Evolutionary conservation across 2,113 vertebrate species (phyloP).

Genomic region (Lethenteron camtschaticum): DNA sequence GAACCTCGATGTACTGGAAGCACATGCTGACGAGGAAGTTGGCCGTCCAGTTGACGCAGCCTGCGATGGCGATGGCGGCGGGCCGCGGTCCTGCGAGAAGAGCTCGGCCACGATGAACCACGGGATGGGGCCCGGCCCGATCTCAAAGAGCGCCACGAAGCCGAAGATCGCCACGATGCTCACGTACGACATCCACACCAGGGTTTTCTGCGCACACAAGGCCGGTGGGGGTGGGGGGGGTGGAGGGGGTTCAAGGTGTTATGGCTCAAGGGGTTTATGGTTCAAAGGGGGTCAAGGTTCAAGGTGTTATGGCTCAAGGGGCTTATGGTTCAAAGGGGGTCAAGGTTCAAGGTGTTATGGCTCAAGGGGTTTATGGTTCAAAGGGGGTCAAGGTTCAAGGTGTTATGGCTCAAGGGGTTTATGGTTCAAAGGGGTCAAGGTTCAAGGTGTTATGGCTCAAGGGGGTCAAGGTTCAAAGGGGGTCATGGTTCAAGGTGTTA

Average conservation of each 20-base stretch:
- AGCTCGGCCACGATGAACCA: slow-evolving; percentile 76
- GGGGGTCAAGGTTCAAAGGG: neutral
- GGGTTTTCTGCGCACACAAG: slow-evolving; percentile 23
- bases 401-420: neutral
- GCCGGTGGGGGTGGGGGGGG: neutral
- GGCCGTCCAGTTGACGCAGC: neutral
- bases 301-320: too few species aligned
- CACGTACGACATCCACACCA: slow-evolving; percentile 46
- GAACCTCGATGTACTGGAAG: neutral
- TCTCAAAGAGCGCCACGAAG: slow-evolving; percentile 68
- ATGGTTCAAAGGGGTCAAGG: too few species aligned
- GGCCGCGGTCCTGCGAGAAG: slow-evolving; percentile 68
- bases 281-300: too few species aligned
- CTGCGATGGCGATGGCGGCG: slow-evolving; percentile 19
- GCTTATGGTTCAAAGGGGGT: neutral
- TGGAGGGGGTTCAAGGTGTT: neutral
- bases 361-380: too few species aligned
- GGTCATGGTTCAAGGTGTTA: neutral
- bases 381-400: neutral
- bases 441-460: neutral
- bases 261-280: too few species aligned
- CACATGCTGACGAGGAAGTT: slow-evolving; percentile 5
- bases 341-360: neutral
- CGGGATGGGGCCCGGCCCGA: slow-evolving; percentile 64
- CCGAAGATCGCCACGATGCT: slow-evolving; percentile 56